Percentiles rank a stretch among this genome's conserved stretches.
Evolutionary conservation across 2,888 invertebrate species (phyloP).

Genomic region (Epistrophe grossulariae): DNA sequence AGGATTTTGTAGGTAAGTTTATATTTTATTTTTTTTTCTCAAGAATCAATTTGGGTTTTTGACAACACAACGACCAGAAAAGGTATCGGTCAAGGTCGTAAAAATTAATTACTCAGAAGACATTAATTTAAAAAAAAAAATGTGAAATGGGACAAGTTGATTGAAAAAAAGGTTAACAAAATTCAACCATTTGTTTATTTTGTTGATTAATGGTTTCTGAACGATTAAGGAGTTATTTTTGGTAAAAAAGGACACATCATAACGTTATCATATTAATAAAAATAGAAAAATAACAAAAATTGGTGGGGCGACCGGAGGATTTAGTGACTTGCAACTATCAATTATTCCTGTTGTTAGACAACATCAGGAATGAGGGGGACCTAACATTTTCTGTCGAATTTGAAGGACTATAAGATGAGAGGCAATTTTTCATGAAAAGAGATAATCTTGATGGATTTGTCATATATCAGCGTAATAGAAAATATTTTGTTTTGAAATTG

Average conservation of each 20-base stretch:
- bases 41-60: neutral
- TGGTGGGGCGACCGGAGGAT: too few relatives aligned
- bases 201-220: neutral
- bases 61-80: neutral
- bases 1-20: neutral
- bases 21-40: neutral
- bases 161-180: constrained; percentile 15
- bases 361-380: too few relatives aligned
- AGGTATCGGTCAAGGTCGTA: constrained; percentile 14
- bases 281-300: too few relatives aligned
- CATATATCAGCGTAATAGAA: too few relatives aligned
- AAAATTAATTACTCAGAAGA: constrained; percentile 28
- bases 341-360: too few relatives aligned
- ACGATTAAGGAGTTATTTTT: neutral
- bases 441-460: too few relatives aligned
- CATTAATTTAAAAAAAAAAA: neutral
- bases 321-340: too few relatives aligned
- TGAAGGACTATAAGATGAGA: too few relatives aligned
- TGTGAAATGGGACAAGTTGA: neutral
- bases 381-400: too few relatives aligned
- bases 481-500: too few relatives aligned
- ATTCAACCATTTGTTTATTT: neutral
- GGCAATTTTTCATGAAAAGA: too few relatives aligned
- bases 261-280: too few relatives aligned
- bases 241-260: neutral